Conservation (phyloP, 2,888 invertebrate genomes). For the Drosophila multiciliata region DNA sequence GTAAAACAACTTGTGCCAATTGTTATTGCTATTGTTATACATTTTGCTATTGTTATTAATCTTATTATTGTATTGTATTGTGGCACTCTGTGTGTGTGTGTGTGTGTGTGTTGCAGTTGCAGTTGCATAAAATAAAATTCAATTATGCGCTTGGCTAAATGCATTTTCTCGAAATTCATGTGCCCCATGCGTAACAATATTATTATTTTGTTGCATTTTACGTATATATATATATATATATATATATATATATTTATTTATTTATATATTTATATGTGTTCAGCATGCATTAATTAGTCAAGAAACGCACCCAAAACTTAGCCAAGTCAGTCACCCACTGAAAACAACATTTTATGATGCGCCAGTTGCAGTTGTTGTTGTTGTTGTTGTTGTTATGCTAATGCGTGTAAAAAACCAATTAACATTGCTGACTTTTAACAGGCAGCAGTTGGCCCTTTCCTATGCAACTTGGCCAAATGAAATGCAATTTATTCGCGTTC, state of each 20-base stretch:
- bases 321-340: conserved; percentile 30
- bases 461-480: conserved; percentile 51
- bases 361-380: conserved; percentile 18
- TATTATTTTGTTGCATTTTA: conserved; percentile 10
- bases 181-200: conserved; percentile 54
- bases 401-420: conserved; percentile 71
- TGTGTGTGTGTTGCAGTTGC: conserved; percentile 36
- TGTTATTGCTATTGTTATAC: conserved; percentile 51
- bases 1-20: conserved; percentile 69
- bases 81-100: conserved; percentile 29
- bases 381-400: conserved; percentile 57
- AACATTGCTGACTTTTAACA: conserved; percentile 60
- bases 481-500: conserved; percentile 61
- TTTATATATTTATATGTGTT: background rate
- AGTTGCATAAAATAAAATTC: conserved; percentile 71
- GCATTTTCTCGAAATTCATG: conserved; percentile 75
- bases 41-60: conserved; percentile 45
- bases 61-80: conserved; percentile 19
- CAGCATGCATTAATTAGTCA: conserved; percentile 13
- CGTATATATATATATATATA: conserved; percentile 1
- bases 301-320: conserved; percentile 34
- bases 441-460: conserved; percentile 29
- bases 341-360: conserved; percentile 32
- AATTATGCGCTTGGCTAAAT: conserved; percentile 80
- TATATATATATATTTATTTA: background rate